phyloP scores from a whole-genome alignment of 2,888 invertebrate species.

The Elysia crispata region DNA sequence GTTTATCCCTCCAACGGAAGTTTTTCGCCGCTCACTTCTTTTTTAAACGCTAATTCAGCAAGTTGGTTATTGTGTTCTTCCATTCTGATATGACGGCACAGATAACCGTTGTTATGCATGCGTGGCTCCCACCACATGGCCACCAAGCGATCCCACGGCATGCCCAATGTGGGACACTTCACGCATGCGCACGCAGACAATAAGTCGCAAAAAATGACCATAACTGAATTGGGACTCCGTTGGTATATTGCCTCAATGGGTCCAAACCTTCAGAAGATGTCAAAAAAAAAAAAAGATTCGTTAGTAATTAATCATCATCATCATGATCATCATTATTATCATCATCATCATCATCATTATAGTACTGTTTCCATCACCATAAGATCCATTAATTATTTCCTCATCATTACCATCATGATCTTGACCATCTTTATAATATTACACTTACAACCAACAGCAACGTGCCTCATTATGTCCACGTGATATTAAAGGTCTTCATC shows the following conservation, averaged over 20 bases:
- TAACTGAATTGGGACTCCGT: conserved; percentile 15
- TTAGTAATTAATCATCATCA: too few species aligned
- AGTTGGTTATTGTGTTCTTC: not conserved
- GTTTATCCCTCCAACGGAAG: too few species aligned
- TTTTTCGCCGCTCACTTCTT: not conserved
- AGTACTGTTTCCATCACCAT: too few species aligned
- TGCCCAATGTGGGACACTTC: conserved; percentile 14
- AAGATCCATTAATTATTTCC: too few species aligned
- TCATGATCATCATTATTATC: too few species aligned
- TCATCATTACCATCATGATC: too few species aligned
- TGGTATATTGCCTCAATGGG: conserved; percentile 35
- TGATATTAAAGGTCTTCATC: too few species aligned
- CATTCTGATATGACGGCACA: not conserved
- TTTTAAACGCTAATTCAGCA: not conserved
- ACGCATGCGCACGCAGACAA: conserved; percentile 21
- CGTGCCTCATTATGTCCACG: too few species aligned
- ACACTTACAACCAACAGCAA: too few species aligned
- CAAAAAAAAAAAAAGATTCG: too few species aligned
- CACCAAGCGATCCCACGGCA: conserved; percentile 39
- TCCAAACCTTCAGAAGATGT: conserved; percentile 25
- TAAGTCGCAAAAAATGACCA: conserved; percentile 39
- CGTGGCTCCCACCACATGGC: conserved; percentile 39
- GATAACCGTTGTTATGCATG: conserved; percentile 35
- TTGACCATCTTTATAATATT: too few species aligned
- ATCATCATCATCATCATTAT: too few species aligned